Evolutionary conservation across 2,888 invertebrate genomes (phyloP).

Genomic region (Sinohyriopsis cumingii): DNA sequence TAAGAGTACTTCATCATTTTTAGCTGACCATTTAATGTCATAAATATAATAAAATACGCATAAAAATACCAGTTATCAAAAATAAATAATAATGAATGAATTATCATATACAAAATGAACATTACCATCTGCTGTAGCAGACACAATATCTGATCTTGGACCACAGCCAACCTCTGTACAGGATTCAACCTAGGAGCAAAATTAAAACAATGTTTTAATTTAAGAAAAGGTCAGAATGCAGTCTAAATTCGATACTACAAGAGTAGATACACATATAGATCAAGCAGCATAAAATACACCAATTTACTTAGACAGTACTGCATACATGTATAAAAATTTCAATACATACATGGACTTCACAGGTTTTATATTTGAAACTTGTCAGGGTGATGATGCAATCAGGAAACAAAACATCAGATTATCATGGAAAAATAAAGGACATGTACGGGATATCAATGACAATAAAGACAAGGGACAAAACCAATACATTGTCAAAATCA

Average conservation of each 20-base stretch:
- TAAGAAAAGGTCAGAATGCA: neutral
- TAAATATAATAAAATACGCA: no score
- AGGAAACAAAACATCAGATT: no score
- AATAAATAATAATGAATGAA: neutral
- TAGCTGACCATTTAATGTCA: no score
- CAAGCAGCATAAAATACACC: neutral
- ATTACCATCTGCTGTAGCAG: constrained; percentile 78
- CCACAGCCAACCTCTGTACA: constrained; percentile 86
- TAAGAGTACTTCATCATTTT: no score
- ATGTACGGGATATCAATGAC: no score
- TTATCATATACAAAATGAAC: neutral
- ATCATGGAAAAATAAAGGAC: no score
- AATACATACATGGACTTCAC: constrained; percentile 2
- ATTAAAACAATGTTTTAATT: constrained; percentile 3
- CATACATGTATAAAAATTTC: neutral
- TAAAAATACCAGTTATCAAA: neutral
- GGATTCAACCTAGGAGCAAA: constrained; percentile 81
- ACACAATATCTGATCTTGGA: constrained; percentile 79
- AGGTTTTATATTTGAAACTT: no score
- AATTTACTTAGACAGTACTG: no score
- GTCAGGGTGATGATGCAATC: no score
- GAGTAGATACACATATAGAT: neutral
- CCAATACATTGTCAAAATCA: no score
- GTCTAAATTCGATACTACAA: neutral
- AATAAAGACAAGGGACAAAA: no score